A percentile compares a stretch with the other conserved stretches of the same genome.
Evolutionary conservation across 2,888 invertebrate genomes (phyloP).

Genomic region (Busseola fusca): DNA sequence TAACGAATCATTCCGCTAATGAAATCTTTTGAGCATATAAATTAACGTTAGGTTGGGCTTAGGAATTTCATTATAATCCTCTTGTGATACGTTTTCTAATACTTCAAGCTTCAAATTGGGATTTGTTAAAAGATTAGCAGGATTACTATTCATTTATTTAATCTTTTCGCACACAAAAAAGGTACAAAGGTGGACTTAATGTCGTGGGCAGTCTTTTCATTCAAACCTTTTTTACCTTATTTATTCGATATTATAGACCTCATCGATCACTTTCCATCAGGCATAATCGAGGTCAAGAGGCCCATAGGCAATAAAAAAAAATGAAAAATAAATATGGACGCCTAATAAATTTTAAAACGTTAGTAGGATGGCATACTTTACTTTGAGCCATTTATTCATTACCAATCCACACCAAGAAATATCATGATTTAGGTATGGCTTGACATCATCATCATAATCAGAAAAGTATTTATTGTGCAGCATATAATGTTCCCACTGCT

Average conservation of each 20-base stretch:
- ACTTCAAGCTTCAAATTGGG: background rate
- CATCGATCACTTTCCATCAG: background rate
- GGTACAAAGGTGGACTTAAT: too few species aligned
- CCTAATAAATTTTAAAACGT: background rate
- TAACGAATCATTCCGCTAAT: conserved; percentile 44
- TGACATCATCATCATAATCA: too few species aligned
- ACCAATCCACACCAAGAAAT: background rate
- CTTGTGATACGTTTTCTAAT: background rate
- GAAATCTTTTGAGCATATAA: conserved; percentile 41
- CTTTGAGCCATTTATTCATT: background rate
- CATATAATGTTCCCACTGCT: too few species aligned
- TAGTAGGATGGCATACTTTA: background rate
- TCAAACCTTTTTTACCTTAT: background rate
- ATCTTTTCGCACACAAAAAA: too few species aligned
- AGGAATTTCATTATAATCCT: conserved; percentile 12
- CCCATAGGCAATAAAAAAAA: background rate
- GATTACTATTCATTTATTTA: background rate
- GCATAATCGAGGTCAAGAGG: background rate
- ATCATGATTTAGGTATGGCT: too few species aligned
- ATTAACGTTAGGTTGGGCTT: conserved; percentile 22
- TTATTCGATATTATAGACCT: background rate
- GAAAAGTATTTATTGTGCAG: too few species aligned
- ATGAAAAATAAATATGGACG: background rate
- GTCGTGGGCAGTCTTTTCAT: too few species aligned
- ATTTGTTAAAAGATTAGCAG: background rate